Evolutionary conservation across 2,888 invertebrate genomes (phyloP).

Genomic region (Nemurella pictetii): DNA sequence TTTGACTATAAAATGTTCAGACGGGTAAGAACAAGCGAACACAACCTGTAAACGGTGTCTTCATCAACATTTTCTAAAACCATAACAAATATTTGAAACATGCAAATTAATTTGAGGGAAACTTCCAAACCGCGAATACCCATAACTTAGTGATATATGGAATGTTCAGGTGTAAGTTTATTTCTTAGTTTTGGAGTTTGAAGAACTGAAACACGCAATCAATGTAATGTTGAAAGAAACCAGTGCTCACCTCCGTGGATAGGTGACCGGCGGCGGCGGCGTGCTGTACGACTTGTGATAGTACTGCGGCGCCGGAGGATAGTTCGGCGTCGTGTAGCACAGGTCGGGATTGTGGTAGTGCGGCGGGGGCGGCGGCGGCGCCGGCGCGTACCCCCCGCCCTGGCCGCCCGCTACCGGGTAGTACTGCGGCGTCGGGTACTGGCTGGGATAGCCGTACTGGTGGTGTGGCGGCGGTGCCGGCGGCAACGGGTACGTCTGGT

Average conservation of each 20-base stretch:
- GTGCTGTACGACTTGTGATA: slow-evolving; percentile 41
- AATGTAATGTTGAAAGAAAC: no score
- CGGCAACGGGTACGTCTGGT: slow-evolving; percentile 52
- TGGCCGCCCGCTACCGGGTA: slow-evolving; percentile 46
- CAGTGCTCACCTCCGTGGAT: slow-evolving; percentile 36
- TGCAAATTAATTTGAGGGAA: no score
- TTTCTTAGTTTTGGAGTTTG: no score
- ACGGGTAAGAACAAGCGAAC: no score
- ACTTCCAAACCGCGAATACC: no score
- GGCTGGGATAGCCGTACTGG: slow-evolving; percentile 35
- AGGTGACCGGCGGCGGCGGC: slow-evolving; percentile 36
- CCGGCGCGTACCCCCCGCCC: slow-evolving; percentile 38
- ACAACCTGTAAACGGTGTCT: no score
- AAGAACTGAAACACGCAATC: no score
- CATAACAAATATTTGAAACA: no score
- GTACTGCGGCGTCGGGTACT: slow-evolving; percentile 52
- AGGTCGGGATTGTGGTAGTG: slow-evolving; percentile 49
- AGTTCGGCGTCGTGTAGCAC: slow-evolving; percentile 50
- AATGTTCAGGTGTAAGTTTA: no score
- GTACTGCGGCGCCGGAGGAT: slow-evolving; percentile 42
- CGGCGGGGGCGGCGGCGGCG: slow-evolving; percentile 33
- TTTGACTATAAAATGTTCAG: no score
- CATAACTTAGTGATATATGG: no score
- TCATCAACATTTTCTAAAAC: no score
- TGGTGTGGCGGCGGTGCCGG: slow-evolving; percentile 42